Conservation (phyloP, 2,888 invertebrate species). For the Cosmia pyralina region DNA sequence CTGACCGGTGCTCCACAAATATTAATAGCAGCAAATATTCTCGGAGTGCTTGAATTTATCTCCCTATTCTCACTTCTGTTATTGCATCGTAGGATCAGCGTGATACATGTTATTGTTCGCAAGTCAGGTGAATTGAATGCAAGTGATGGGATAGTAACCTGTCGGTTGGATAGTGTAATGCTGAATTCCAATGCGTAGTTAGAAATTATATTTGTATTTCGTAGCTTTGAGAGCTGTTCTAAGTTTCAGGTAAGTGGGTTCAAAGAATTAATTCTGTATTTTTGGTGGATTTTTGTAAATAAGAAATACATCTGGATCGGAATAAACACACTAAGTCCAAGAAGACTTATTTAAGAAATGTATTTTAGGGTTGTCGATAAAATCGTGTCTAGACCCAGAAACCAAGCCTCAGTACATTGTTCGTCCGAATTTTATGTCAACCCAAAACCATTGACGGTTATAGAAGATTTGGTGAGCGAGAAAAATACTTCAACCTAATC, state of each 20-base stretch:
- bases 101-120: slow-evolving; percentile 57
- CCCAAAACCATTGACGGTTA: slow-evolving; percentile 28
- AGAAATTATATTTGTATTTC: slow-evolving; percentile 25
- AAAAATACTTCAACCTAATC: slow-evolving; percentile 52
- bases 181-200: slow-evolving; percentile 38
- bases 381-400: slow-evolving; percentile 9
- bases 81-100: slow-evolving; percentile 48
- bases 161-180: slow-evolving; percentile 38
- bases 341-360: slow-evolving; percentile 8
- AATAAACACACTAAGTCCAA: background rate
- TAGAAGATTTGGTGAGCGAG: slow-evolving; percentile 11
- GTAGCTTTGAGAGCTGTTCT: background rate
- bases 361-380: slow-evolving; percentile 6
- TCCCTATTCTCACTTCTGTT: slow-evolving; percentile 52
- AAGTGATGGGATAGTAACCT: slow-evolving; percentile 31
- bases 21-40: slow-evolving; percentile 59
- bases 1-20: slow-evolving; percentile 45
- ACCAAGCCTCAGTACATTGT: slow-evolving; percentile 6
- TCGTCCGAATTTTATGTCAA: slow-evolving; percentile 24
- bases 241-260: background rate
- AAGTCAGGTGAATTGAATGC: slow-evolving; percentile 44
- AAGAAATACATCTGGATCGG: background rate
- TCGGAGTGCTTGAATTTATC: slow-evolving; percentile 54
- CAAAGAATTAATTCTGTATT: background rate
- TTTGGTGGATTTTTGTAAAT: background rate